Evolutionary conservation across 2,888 invertebrate species (phyloP).

Genomic region (Laspeyria flexula): DNA sequence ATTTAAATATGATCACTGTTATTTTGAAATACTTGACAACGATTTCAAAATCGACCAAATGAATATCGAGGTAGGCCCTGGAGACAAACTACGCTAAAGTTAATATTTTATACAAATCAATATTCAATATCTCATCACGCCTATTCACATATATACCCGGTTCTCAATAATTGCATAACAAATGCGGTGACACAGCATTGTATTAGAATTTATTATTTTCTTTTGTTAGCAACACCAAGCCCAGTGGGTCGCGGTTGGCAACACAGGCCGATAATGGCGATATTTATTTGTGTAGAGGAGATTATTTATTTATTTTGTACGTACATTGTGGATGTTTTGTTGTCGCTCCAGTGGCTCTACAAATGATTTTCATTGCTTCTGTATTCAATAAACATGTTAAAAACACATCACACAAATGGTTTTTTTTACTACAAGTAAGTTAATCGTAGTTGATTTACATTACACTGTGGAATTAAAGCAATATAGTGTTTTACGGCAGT

Average conservation of each 20-base stretch:
- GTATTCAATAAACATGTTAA: slow-evolving; percentile 29
- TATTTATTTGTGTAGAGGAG: slow-evolving; percentile 70
- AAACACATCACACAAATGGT: slow-evolving; percentile 31
- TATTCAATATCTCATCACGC: slow-evolving; percentile 49
- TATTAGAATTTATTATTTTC: slow-evolving; percentile 77
- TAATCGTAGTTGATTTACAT: too few relatives aligned
- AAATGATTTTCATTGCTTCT: slow-evolving; percentile 51
- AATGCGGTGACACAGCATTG: slow-evolving; percentile 76
- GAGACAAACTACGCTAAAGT: not conserved
- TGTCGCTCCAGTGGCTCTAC: slow-evolving; percentile 54
- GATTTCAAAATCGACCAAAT: too few relatives aligned
- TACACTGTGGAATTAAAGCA: too few relatives aligned
- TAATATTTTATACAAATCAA: slow-evolving; percentile 10
- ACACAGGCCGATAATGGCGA: slow-evolving; percentile 62
- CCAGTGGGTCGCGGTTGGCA: slow-evolving; percentile 59
- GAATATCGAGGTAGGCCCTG: too few relatives aligned
- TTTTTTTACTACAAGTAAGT: not conserved
- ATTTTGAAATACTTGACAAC: too few relatives aligned
- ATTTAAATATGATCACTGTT: too few relatives aligned
- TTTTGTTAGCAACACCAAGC: slow-evolving; percentile 67
- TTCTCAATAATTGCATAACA: slow-evolving; percentile 79
- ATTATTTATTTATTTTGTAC: slow-evolving; percentile 69
- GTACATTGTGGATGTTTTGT: slow-evolving; percentile 59
- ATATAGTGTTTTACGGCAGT: too few relatives aligned
- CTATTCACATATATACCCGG: slow-evolving; percentile 56